Percentiles rank a stretch among this genome's conserved stretches.
These are phyloP conservation scores for Colistium nudipinnis DNA, from an alignment of 2,113 vertebrate genomes.

Conservation along the genomic window DNA sequence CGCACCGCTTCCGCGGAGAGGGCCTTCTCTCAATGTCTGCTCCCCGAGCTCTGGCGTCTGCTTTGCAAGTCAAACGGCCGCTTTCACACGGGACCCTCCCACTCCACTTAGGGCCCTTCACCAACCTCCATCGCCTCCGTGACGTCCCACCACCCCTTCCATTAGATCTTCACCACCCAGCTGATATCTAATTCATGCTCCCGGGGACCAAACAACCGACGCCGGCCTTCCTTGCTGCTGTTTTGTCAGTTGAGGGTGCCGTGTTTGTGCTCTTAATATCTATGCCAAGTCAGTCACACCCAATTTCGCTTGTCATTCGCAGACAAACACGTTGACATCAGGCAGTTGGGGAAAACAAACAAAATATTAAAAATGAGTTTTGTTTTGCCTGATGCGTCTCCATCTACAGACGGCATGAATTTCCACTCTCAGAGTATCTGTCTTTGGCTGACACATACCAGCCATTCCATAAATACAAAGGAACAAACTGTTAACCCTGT, in stretches of 20 bases:
- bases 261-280: constrained; percentile 30
- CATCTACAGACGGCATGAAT: constrained; percentile 29
- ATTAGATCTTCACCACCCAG: constrained; percentile 17
- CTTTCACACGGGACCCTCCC: constrained; percentile 51
- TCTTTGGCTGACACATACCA: constrained; percentile 69
- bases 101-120: constrained; percentile 31
- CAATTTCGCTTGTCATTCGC: constrained; percentile 36
- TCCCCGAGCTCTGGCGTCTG: constrained; percentile 59
- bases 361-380: constrained; percentile 31
- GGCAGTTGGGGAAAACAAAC: not conserved
- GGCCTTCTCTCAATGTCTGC: constrained; percentile 33
- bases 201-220: constrained; percentile 22
- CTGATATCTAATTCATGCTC: constrained; percentile 28
- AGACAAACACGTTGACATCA: constrained; percentile 26
- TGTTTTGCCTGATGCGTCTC: constrained; percentile 38
- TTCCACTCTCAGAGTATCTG: constrained; percentile 43
- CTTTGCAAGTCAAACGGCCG: constrained; percentile 85
- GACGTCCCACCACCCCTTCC: constrained; percentile 25
- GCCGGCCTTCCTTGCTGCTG: constrained; percentile 22
- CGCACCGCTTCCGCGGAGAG: constrained; percentile 55
- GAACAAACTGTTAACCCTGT: constrained; percentile 64
- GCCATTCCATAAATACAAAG: constrained; percentile 69
- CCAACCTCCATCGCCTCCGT: constrained; percentile 34
- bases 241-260: constrained; percentile 18
- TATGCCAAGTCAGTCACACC: constrained; percentile 24